A percentile compares a stretch with the other conserved stretches of the same genome.
These are phyloP conservation scores for Dendrolimus punctatus DNA, from an alignment of 1,140 invertebrate species.

Conservation along the genomic window DNA sequence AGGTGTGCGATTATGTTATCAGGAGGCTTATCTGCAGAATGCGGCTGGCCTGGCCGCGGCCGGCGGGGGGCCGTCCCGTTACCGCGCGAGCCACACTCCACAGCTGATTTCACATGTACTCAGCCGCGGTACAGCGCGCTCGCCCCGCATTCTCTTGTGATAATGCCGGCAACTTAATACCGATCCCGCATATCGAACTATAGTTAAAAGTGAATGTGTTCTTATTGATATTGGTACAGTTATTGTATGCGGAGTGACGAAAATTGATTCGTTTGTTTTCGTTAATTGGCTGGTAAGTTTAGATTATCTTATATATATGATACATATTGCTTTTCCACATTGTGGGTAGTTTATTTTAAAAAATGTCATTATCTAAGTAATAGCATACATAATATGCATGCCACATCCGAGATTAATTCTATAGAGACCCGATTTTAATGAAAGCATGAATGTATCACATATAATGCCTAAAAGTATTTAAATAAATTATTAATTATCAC, in stretches of 20 bases:
- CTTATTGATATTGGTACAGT: constrained; percentile 3
- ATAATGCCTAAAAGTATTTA: too few relatives aligned
- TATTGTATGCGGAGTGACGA: constrained; percentile 1
- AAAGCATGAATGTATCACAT: too few relatives aligned
- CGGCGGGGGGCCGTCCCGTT: constrained; percentile 38
- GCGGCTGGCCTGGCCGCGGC: constrained; percentile 10
- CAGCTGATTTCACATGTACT: constrained; percentile 67
- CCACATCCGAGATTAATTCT: too few relatives aligned
- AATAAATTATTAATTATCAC: too few relatives aligned
- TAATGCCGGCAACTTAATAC: constrained; percentile 40
- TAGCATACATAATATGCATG: too few relatives aligned
- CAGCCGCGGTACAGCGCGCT: constrained; percentile 31
- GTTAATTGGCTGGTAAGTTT: constrained; percentile 19
- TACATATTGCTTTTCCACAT: too few relatives aligned
- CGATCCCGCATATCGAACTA: constrained; percentile 18
- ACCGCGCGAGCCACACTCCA: constrained; percentile 20
- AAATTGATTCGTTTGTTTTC: too few relatives aligned
- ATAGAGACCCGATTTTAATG: too few relatives aligned
- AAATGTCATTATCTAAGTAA: too few relatives aligned
- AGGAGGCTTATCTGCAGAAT: constrained; percentile 29
- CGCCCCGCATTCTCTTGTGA: constrained; percentile 24
- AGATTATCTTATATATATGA: constrained; percentile 1
- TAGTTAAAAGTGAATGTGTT: constrained; percentile 32
- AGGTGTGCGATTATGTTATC: constrained; percentile 37
- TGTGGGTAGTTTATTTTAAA: too few relatives aligned